phyloP scores from a whole-genome alignment of 2,797 vertebrate genomes.

The Poeciliopsis presidionis region DNA sequence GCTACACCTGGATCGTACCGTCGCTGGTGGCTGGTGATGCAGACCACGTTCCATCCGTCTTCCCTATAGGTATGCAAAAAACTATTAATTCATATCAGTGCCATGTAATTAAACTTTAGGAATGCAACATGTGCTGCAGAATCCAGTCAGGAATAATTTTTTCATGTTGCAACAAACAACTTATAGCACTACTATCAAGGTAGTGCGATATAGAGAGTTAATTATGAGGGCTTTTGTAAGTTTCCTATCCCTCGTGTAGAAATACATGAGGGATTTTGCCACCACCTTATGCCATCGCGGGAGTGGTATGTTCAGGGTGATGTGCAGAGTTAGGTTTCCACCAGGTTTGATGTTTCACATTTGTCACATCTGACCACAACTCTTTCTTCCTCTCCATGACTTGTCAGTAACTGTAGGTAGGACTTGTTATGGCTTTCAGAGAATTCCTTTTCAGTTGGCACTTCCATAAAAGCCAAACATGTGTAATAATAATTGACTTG shows the following conservation, averaged over 20 bases:
- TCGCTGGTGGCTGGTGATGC: constrained; percentile 95
- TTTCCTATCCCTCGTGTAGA: not conserved
- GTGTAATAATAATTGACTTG: not conserved
- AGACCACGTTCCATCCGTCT: constrained; percentile 92
- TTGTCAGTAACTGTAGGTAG: too few species aligned
- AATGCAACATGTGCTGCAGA: not conserved
- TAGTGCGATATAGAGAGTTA: too few species aligned
- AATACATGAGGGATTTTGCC: not conserved
- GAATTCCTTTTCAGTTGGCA: too few species aligned
- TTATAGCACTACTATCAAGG: not conserved
- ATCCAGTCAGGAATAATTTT: not conserved
- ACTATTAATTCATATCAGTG: not conserved
- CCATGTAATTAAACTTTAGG: not conserved
- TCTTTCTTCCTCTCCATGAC: too few species aligned
- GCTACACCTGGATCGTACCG: constrained; percentile 98
- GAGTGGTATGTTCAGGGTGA: not conserved
- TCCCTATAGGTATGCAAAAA: constrained; percentile 83
- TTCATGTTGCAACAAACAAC: not conserved
- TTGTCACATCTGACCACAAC: not conserved
- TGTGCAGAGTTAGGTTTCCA: not conserved
- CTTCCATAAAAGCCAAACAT: not conserved
- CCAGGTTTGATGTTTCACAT: not conserved
- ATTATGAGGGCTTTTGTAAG: not conserved
- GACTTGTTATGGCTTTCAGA: too few species aligned
- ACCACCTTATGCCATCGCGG: not conserved